Conservation (phyloP, 2,888 invertebrate species). For the Herminia tarsipennalis region DNA sequence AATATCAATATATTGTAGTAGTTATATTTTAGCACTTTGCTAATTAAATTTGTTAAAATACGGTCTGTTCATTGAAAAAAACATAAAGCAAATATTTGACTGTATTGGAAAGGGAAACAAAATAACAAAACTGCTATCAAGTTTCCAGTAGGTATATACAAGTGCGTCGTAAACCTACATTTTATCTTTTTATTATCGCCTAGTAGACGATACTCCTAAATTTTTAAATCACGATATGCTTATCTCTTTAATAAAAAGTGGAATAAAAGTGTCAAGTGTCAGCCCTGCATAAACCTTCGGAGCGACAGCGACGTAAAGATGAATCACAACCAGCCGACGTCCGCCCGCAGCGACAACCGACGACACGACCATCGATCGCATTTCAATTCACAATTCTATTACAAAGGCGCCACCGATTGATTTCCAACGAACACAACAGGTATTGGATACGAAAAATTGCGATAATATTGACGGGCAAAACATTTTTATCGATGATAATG, state of each 20-base stretch:
- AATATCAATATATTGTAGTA: too few relatives aligned
- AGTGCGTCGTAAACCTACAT: conserved; percentile 20
- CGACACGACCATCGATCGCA: conserved; percentile 50
- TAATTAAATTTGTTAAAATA: neutral
- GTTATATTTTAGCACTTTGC: too few relatives aligned
- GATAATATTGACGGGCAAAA: conserved; percentile 50
- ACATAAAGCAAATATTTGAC: conserved; percentile 4
- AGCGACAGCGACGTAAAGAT: conserved; percentile 46
- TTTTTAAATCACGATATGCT: conserved; percentile 37
- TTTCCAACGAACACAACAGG: conserved; percentile 46
- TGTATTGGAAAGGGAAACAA: neutral
- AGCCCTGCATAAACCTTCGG: conserved; percentile 31
- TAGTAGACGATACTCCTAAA: conserved; percentile 26
- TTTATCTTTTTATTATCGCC: conserved; percentile 15
- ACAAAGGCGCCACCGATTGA: conserved; percentile 45
- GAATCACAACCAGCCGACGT: conserved; percentile 54
- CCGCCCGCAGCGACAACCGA: conserved; percentile 42
- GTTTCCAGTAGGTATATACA: conserved; percentile 17
- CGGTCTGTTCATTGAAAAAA: neutral
- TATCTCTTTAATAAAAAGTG: conserved; percentile 32
- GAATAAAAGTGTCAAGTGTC: conserved; percentile 34
- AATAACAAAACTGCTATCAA: conserved; percentile 16
- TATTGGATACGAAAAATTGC: conserved; percentile 53
- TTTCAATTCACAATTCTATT: conserved; percentile 69
- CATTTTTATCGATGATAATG: conserved; percentile 53